Percentiles rank a stretch among this genome's conserved stretches.
Evolutionary conservation across 2,113 vertebrate species (phyloP).

Genomic region (Felis chaus): DNA sequence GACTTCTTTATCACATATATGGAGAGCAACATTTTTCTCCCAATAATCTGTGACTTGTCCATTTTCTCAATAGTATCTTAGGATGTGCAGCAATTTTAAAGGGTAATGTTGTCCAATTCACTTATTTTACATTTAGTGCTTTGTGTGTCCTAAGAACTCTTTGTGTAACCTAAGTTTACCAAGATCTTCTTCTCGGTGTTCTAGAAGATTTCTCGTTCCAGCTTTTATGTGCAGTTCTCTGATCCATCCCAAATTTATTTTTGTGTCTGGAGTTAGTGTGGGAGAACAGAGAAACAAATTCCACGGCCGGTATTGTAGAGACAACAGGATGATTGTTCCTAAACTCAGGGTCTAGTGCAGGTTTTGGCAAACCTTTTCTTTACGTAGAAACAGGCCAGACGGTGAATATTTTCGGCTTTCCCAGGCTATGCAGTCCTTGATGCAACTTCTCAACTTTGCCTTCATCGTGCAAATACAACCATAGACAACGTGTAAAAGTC

Average conservation of each 20-base stretch:
- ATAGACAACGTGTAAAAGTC: fast-evolving
- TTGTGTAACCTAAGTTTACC: not conserved
- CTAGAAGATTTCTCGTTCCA: not conserved
- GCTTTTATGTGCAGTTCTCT: not conserved
- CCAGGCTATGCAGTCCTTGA: not conserved
- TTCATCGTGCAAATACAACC: not conserved
- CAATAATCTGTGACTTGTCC: not conserved
- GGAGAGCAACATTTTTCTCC: not conserved
- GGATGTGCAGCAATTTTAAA: not conserved
- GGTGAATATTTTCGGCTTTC: not conserved
- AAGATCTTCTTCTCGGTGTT: not conserved
- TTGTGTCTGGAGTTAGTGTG: not conserved
- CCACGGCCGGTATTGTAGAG: not conserved
- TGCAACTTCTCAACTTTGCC: not conserved
- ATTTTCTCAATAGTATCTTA: not conserved
- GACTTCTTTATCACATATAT: not conserved
- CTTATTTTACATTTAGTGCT: not conserved
- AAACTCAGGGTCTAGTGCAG: not conserved
- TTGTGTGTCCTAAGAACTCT: not conserved
- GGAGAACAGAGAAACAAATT: not conserved
- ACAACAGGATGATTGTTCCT: not conserved
- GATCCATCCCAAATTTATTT: not conserved
- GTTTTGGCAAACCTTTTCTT: not conserved
- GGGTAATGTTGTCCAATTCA: not conserved
- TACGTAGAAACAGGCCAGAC: not conserved